These are phyloP conservation scores for Trematomus bernacchii DNA, from an alignment of 2,797 vertebrate genomes.

Conservation along the genomic window DNA sequence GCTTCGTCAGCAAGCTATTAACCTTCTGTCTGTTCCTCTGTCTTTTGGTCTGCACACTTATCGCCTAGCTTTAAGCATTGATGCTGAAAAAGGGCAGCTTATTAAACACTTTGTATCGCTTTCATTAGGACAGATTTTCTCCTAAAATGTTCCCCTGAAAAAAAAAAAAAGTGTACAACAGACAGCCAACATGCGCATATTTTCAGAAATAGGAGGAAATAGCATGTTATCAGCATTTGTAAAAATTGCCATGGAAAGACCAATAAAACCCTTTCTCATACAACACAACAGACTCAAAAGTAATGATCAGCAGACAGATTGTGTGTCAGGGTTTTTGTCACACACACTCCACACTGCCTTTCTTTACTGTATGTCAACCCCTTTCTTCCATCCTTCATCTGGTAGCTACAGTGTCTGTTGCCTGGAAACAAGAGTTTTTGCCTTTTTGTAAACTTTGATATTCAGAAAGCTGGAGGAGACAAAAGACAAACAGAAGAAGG, in stretches of 20 bases:
- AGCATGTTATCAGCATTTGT: conserved; percentile 6
- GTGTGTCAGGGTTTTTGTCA: conserved; percentile 26
- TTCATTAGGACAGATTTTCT: conserved; percentile 7
- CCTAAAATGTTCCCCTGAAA: background rate
- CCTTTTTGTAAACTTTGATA: conserved; percentile 59
- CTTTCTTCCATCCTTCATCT: conserved; percentile 11
- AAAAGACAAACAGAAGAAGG: conserved; percentile 19
- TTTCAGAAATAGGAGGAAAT: conserved; percentile 14
- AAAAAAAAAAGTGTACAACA: background rate
- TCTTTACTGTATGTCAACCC: conserved; percentile 5
- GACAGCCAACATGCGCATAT: background rate
- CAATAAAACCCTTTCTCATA: conserved; percentile 4
- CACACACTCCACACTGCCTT: conserved; percentile 7
- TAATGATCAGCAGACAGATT: conserved; percentile 20
- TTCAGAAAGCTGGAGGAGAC: conserved; percentile 25
- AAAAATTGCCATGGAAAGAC: background rate
- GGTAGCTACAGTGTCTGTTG: conserved; percentile 51
- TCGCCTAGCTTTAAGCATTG: background rate
- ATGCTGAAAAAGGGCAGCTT: background rate
- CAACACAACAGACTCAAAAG: background rate
- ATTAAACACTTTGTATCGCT: background rate
- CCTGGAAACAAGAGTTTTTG: conserved; percentile 66
- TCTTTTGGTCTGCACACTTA: background rate
- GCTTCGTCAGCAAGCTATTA: conserved; percentile 20
- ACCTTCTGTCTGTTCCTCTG: background rate